These are phyloP conservation scores for Vireo altiloquus DNA, from an alignment of 2,113 vertebrate genomes.

Conservation along the genomic window DNA sequence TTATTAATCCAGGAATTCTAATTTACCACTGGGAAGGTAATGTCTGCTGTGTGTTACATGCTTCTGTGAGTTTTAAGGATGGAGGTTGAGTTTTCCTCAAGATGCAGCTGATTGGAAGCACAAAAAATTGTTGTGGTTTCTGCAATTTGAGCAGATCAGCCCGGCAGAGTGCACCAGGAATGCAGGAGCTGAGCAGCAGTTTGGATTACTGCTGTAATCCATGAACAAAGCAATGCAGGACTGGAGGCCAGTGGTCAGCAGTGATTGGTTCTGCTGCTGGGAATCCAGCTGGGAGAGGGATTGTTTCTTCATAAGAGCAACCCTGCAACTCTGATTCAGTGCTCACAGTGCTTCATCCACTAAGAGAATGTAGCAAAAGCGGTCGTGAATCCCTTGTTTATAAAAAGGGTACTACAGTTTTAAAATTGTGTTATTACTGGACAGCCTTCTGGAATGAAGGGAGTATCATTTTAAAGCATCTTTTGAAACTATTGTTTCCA, in stretches of 20 bases:
- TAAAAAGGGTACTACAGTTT: background rate
- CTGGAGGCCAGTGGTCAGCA: background rate
- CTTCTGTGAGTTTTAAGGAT: background rate
- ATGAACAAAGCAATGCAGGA: background rate
- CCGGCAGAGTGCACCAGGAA: background rate
- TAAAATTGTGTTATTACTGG: background rate
- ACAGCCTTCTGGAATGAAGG: background rate
- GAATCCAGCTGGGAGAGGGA: background rate
- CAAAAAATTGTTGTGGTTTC: background rate
- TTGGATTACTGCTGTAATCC: too few species aligned
- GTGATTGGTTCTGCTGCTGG: background rate
- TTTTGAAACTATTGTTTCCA: background rate
- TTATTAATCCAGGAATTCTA: background rate
- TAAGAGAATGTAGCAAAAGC: background rate
- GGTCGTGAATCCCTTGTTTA: background rate
- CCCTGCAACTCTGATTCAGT: background rate
- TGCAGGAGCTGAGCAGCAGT: background rate
- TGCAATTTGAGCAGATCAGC: background rate
- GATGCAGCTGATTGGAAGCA: background rate
- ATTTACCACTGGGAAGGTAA: background rate
- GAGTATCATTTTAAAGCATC: background rate
- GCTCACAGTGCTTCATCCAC: background rate
- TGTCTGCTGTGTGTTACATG: rapidly evolving
- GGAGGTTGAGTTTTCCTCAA: background rate
- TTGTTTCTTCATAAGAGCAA: background rate